phyloP scores from a whole-genome alignment of 2,888 invertebrate genomes.

The Rhodophaea formosa region DNA sequence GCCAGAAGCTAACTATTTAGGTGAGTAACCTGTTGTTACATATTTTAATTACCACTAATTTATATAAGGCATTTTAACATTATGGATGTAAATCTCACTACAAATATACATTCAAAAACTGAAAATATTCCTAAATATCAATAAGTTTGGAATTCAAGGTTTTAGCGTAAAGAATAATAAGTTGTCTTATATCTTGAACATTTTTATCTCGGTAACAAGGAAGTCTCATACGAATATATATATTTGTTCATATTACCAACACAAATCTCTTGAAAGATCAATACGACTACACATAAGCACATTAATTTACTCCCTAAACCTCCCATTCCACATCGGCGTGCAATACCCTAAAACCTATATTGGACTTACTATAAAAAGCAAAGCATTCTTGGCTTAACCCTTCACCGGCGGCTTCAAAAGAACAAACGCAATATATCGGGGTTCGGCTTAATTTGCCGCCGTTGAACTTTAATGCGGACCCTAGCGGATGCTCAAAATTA shows the following conservation, averaged over 20 bases:
- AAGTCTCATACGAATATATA: too few relatives aligned
- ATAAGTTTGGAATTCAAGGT: too few relatives aligned
- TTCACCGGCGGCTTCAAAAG: constrained; percentile 78
- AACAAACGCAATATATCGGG: constrained; percentile 81
- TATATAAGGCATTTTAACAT: too few relatives aligned
- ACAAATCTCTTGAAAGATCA: neutral
- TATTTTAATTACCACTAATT: too few relatives aligned
- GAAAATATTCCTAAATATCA: too few relatives aligned
- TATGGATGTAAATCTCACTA: too few relatives aligned
- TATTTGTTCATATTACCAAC: neutral
- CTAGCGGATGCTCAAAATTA: constrained; percentile 75
- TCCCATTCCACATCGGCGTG: constrained; percentile 14
- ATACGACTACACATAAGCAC: neutral
- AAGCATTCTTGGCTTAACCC: constrained; percentile 82
- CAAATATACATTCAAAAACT: too few relatives aligned
- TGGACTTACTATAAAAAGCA: constrained; percentile 76
- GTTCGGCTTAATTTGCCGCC: constrained; percentile 75
- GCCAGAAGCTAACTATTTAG: too few relatives aligned
- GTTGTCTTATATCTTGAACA: too few relatives aligned
- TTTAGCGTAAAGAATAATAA: too few relatives aligned
- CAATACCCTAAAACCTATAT: constrained; percentile 43
- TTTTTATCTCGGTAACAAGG: too few relatives aligned
- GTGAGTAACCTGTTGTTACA: too few relatives aligned
- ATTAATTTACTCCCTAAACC: constrained; percentile 19
- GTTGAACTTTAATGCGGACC: constrained; percentile 74